phyloP scores from a whole-genome alignment of 2,113 vertebrate species.

The Perca fluviatilis region DNA sequence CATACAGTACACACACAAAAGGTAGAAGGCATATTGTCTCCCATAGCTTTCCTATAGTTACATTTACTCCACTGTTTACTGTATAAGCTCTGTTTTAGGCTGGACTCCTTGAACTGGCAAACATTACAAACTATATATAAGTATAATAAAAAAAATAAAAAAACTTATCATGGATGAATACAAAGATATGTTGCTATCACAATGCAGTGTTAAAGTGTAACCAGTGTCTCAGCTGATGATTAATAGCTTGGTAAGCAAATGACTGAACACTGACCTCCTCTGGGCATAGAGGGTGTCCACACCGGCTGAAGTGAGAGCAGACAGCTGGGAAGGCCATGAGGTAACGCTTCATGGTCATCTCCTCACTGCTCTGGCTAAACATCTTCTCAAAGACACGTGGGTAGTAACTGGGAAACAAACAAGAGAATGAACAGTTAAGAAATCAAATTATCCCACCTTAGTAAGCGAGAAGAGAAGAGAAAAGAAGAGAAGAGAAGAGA shows the following conservation, averaged over 20 bases:
- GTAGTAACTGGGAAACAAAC: slow-evolving; percentile 83
- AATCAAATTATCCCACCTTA: not conserved
- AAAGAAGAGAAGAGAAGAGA: not conserved
- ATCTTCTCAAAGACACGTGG: slow-evolving; percentile 90
- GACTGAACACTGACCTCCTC: slow-evolving; percentile 90
- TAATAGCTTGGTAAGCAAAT: not conserved
- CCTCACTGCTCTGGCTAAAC: slow-evolving; percentile 87
- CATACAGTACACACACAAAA: not conserved
- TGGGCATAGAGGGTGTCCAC: slow-evolving; percentile 89
- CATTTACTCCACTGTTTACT: not conserved
- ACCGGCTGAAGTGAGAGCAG: slow-evolving; percentile 88
- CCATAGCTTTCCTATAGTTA: not conserved
- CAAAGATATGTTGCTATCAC: too few species aligned
- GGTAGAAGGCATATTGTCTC: not conserved
- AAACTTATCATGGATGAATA: too few species aligned
- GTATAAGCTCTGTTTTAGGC: not conserved
- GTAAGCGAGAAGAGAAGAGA: not conserved
- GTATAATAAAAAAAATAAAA: too few species aligned
- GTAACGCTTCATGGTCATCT: slow-evolving; percentile 87
- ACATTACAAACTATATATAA: not conserved
- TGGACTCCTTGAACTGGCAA: not conserved
- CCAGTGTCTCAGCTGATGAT: not conserved
- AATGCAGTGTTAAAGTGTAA: not conserved
- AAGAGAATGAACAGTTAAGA: not conserved
- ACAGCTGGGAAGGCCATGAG: slow-evolving; percentile 89